phyloP scores from a whole-genome alignment of 2,888 invertebrate species.

The Mimumesa dahlbomi region DNA sequence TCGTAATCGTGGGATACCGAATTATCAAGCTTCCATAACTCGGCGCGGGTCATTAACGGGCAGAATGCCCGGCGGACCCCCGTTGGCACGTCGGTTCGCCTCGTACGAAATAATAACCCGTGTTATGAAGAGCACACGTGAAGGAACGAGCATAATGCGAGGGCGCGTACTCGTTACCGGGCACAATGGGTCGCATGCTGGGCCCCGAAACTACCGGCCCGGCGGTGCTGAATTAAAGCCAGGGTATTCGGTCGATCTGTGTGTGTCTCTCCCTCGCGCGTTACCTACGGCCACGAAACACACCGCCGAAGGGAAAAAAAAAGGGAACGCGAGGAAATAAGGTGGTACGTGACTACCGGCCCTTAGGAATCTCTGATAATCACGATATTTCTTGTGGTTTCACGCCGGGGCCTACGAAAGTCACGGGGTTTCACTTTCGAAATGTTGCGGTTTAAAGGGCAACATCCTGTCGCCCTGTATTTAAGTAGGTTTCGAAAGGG shows the following conservation, averaged over 20 bases:
- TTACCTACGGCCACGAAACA: constrained; percentile 15
- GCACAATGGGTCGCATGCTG: constrained; percentile 65
- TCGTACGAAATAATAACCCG: constrained; percentile 50
- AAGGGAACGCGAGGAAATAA: not conserved
- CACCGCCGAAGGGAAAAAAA: constrained; percentile 1
- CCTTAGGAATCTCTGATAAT: not conserved
- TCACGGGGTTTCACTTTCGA: too few species aligned
- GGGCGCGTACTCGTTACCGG: constrained; percentile 62
- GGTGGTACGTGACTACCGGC: not conserved
- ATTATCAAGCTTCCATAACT: constrained; percentile 24
- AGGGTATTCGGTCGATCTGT: constrained; percentile 15
- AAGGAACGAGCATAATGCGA: constrained; percentile 41
- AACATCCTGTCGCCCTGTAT: too few species aligned
- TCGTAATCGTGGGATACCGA: constrained; percentile 17
- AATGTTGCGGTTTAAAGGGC: too few species aligned
- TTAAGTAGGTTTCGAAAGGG: too few species aligned
- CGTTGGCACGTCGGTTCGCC: constrained; percentile 10
- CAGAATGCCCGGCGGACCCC: constrained; percentile 14
- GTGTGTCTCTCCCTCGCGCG: constrained; percentile 9
- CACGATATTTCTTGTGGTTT: not conserved
- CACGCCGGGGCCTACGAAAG: not conserved
- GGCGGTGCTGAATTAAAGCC: constrained; percentile 53
- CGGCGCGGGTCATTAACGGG: constrained; percentile 28
- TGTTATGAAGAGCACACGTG: constrained; percentile 38
- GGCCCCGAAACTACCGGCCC: constrained; percentile 61